These are phyloP conservation scores for Rhagologus leucostigma DNA, from an alignment of 2,113 vertebrate genomes.

Conservation along the genomic window DNA sequence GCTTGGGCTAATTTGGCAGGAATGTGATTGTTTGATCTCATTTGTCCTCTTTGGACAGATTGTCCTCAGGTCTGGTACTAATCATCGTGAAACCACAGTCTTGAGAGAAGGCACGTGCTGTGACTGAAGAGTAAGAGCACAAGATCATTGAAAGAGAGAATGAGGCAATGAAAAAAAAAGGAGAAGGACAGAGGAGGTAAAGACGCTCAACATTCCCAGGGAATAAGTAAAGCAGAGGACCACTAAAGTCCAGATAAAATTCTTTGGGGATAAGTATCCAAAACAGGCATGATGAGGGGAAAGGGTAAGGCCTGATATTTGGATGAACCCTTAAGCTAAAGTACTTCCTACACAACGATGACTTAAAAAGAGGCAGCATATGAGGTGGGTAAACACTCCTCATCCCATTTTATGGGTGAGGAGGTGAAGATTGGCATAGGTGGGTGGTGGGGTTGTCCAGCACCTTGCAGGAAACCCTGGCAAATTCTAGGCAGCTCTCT, in stretches of 20 bases:
- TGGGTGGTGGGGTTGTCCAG: background rate
- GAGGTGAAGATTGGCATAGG: background rate
- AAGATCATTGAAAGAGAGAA: background rate
- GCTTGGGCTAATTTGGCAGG: background rate
- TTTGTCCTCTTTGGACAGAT: background rate
- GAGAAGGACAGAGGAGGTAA: rapidly evolving
- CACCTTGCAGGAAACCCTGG: background rate
- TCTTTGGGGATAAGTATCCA: background rate
- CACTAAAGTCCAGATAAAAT: background rate
- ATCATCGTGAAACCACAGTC: background rate
- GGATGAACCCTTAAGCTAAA: background rate
- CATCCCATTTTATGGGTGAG: background rate
- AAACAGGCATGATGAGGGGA: background rate
- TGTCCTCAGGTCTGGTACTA: background rate
- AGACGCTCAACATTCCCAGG: background rate
- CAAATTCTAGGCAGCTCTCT: background rate
- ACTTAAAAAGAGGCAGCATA: background rate
- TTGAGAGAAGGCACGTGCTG: background rate
- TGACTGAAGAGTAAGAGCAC: background rate
- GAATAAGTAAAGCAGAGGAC: background rate
- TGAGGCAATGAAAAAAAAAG: background rate
- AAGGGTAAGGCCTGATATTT: background rate
- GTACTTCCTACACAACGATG: background rate
- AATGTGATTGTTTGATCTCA: background rate
- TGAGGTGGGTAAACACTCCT: background rate